A percentile compares a stretch with the other conserved stretches of the same genome.
Evolutionary conservation across 2,113 vertebrate species (phyloP).

Genomic region (Leucosticte australis): DNA sequence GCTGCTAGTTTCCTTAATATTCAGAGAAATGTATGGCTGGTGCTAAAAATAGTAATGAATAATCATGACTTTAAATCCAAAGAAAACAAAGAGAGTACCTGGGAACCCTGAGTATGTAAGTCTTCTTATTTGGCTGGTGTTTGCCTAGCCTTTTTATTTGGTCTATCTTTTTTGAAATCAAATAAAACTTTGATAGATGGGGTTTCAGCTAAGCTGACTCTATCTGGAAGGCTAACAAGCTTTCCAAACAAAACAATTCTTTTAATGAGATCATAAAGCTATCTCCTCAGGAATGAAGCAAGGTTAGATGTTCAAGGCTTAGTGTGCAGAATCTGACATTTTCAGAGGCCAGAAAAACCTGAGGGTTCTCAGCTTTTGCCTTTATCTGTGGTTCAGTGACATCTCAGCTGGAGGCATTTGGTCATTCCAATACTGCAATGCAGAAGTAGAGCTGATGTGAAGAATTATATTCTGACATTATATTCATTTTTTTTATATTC

Average conservation of each 20-base stretch:
- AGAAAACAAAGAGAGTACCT: background rate
- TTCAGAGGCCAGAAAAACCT: background rate
- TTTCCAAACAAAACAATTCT: background rate
- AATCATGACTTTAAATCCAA: background rate
- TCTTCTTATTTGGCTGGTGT: background rate
- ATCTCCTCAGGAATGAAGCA: background rate
- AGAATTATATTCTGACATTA: background rate
- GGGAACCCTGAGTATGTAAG: background rate
- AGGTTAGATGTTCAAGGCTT: background rate
- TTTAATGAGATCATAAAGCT: background rate
- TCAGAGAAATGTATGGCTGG: background rate
- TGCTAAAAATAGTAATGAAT: conserved; percentile 32
- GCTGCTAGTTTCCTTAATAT: background rate
- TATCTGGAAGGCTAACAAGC: background rate
- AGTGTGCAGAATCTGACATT: background rate
- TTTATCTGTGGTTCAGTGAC: background rate
- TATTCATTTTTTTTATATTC: background rate
- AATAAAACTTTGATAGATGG: background rate
- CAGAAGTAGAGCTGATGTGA: background rate
- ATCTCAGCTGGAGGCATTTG: background rate
- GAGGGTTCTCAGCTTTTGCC: background rate
- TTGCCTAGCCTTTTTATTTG: background rate
- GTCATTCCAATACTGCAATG: background rate
- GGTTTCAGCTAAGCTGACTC: background rate
- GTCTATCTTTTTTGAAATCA: background rate